A percentile compares a stretch with the other conserved stretches of the same genome.
Conservation (phyloP, 2,113 vertebrate species). For the Brachyistius frenatus region DNA sequence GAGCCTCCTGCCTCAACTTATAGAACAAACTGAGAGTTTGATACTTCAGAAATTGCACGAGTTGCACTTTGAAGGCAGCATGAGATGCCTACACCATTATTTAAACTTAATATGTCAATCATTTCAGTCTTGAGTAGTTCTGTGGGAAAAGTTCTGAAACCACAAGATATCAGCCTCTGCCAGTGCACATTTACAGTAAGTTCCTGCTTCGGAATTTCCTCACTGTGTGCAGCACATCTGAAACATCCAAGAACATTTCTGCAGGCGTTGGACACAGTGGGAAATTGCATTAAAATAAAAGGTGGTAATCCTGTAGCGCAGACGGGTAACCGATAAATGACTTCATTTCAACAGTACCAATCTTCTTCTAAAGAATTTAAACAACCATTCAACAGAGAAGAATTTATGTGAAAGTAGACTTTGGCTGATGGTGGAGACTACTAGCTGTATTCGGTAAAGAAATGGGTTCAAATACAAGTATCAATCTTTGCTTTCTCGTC, state of each 20-base stretch:
- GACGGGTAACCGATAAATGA: conserved; percentile 24
- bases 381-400: too few species aligned
- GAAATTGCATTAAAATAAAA: conserved; percentile 8
- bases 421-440: neutral
- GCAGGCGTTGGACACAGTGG: conserved; percentile 6
- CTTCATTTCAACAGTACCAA: conserved; percentile 3
- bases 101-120: conserved; percentile 83
- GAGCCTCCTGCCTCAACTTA: conserved; percentile 32
- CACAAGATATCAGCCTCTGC: conserved; percentile 78
- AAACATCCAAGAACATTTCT: conserved; percentile 36
- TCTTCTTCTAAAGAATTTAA: conserved; percentile 13
- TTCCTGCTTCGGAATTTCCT: conserved; percentile 68
- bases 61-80: conserved; percentile 75
- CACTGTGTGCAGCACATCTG: conserved; percentile 42
- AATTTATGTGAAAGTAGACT: neutral
- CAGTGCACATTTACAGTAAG: conserved; percentile 75
- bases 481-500: neutral
- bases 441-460: neutral
- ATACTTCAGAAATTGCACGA: conserved; percentile 75
- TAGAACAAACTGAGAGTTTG: conserved; percentile 29
- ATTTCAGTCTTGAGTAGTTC: conserved; percentile 74
- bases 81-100: conserved; percentile 73
- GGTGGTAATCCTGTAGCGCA: conserved; percentile 5
- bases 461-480: neutral
- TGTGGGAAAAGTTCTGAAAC: conserved; percentile 68